These are phyloP conservation scores for Mandrillus leucophaeus DNA, from an alignment of 2,113 vertebrate genomes.

Conservation along the genomic window DNA sequence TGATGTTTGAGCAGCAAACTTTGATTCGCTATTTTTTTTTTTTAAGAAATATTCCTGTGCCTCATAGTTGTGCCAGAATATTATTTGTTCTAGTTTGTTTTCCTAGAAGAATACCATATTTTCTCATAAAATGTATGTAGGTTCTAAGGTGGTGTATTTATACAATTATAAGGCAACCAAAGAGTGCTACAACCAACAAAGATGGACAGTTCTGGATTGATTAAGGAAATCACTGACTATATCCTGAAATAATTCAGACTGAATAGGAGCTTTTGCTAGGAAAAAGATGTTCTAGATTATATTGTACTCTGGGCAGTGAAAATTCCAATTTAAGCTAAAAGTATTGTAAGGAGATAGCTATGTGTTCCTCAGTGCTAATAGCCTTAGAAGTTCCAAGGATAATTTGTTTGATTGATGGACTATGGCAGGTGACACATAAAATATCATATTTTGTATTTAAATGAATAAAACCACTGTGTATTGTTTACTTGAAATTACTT, in stretches of 20 bases:
- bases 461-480: background rate
- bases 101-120: background rate
- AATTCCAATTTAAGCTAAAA: background rate
- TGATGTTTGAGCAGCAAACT: background rate
- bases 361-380: background rate
- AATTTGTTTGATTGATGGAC: background rate
- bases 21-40: background rate
- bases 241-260: background rate
- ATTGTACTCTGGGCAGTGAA: background rate
- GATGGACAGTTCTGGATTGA: background rate
- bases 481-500: background rate
- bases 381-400: fast-evolving
- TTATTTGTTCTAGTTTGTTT: background rate
- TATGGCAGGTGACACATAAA: background rate
- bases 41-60: background rate
- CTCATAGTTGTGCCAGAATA: background rate
- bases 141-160: background rate
- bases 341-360: background rate
- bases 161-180: background rate
- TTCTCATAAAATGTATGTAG: background rate
- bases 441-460: slow-evolving; percentile 4
- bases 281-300: background rate
- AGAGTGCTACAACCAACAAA: background rate
- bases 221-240: background rate
- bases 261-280: background rate